phyloP scores from a whole-genome alignment of 2,888 invertebrate species.

The Uropetala carovei region DNA sequence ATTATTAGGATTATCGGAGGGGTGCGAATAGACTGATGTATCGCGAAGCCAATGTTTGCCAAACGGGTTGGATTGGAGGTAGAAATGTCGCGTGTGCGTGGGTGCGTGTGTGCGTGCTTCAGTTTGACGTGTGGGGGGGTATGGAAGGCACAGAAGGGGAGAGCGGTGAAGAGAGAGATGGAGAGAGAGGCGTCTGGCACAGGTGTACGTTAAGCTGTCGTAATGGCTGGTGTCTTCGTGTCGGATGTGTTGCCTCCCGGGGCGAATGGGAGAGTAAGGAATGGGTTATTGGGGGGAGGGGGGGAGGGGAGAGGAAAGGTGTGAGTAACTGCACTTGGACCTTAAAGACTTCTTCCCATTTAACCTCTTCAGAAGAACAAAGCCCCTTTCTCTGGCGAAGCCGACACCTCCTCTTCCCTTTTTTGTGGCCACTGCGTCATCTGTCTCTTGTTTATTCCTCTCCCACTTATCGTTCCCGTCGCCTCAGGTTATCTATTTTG shows the following conservation, averaged over 20 bases:
- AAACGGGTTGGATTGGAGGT: background rate
- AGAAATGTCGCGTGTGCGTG: background rate
- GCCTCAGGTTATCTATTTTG: background rate
- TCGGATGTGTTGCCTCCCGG: too few species aligned
- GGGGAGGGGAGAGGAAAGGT: too few species aligned
- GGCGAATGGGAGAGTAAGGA: too few species aligned
- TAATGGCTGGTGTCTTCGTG: constrained; percentile 30
- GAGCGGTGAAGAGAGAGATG: background rate
- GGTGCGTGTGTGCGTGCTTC: background rate
- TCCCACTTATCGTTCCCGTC: background rate
- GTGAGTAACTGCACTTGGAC: background rate
- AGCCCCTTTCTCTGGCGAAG: background rate
- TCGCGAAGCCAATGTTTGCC: background rate
- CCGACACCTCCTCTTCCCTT: background rate
- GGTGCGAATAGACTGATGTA: background rate
- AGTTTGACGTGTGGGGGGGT: background rate
- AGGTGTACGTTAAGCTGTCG: constrained; percentile 35
- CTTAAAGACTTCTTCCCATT: background rate
- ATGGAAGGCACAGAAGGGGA: background rate
- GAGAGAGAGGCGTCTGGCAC: background rate
- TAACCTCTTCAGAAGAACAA: background rate
- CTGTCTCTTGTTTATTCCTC: background rate
- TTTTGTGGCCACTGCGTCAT: background rate
- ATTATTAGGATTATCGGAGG: background rate
- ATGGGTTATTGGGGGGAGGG: too few species aligned